Conservation (phyloP, 2,113 vertebrate species). For the Phaethon lepturus region DNA sequence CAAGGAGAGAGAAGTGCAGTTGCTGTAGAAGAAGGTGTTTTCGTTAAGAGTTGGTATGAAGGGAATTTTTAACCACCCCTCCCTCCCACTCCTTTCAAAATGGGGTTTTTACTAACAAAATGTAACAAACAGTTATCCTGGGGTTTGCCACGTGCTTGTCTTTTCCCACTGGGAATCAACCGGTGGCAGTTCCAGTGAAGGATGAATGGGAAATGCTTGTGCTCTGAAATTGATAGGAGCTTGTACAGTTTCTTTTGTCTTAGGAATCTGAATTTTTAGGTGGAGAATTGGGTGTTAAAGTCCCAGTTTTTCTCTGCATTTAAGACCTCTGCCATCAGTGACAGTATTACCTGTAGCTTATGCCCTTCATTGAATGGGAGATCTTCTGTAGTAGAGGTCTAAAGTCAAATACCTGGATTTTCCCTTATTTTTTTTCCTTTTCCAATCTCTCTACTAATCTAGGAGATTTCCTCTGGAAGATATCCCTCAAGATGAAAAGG, state of each 20-base stretch:
- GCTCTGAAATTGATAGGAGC: neutral
- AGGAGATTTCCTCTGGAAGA: conserved; percentile 94
- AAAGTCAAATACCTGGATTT: conserved; percentile 2
- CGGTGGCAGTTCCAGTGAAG: neutral
- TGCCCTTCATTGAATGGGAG: neutral
- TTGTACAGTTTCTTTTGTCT: neutral
- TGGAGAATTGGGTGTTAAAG: neutral
- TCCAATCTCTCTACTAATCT: neutral
- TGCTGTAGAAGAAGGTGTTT: neutral
- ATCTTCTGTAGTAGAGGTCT: neutral
- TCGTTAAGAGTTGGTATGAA: neutral
- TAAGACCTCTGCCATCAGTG: neutral
- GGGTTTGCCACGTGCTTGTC: neutral
- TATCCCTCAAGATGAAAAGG: conserved; percentile 90
- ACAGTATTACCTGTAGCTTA: neutral
- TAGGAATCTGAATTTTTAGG: neutral
- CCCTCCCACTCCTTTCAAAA: neutral
- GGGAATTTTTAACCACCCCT: neutral
- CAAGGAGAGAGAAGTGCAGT: neutral
- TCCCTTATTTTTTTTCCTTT: neutral
- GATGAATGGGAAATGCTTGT: neutral
- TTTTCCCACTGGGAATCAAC: neutral
- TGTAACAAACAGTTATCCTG: neutral
- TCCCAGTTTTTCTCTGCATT: neutral
- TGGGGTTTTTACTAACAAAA: neutral